Evolutionary conservation across 1,140 invertebrate genomes (phyloP).

Genomic region (Nilaparvata lugens): DNA sequence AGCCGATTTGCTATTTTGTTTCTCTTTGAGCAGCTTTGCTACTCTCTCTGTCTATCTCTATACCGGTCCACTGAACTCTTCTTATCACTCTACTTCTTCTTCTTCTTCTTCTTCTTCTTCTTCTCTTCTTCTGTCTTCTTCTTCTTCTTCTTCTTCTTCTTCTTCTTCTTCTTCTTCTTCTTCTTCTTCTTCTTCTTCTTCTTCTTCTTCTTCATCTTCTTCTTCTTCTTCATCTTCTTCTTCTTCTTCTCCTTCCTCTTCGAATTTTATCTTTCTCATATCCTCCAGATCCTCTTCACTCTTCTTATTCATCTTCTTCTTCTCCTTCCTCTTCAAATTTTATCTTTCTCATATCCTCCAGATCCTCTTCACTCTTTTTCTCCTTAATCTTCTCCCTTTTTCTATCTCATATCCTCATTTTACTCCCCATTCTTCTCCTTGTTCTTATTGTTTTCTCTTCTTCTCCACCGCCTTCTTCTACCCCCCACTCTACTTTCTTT

Average conservation of each 20-base stretch:
- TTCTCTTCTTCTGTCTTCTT: not conserved
- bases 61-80: too few relatives aligned
- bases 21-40: too few relatives aligned
- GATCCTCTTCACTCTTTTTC: not conserved
- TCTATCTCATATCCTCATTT: not conserved
- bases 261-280: too few relatives aligned
- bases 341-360: not conserved
- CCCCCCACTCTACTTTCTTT: not conserved
- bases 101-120: too few relatives aligned
- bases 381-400: constrained; percentile 10
- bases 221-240: not conserved
- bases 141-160: not conserved
- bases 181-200: not conserved
- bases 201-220: not conserved
- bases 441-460: not conserved
- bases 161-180: not conserved
- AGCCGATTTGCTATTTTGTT: too few relatives aligned
- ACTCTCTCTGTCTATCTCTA: too few relatives aligned
- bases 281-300: too few relatives aligned
- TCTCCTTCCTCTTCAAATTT: not conserved
- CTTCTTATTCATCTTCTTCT: not conserved
- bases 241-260: constrained; percentile 1
- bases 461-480: not conserved
- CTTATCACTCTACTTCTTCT: too few relatives aligned
- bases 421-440: not conserved